Evolutionary conservation across 2,797 vertebrate species (phyloP).

Genomic region (Fundulus diaphanus): DNA sequence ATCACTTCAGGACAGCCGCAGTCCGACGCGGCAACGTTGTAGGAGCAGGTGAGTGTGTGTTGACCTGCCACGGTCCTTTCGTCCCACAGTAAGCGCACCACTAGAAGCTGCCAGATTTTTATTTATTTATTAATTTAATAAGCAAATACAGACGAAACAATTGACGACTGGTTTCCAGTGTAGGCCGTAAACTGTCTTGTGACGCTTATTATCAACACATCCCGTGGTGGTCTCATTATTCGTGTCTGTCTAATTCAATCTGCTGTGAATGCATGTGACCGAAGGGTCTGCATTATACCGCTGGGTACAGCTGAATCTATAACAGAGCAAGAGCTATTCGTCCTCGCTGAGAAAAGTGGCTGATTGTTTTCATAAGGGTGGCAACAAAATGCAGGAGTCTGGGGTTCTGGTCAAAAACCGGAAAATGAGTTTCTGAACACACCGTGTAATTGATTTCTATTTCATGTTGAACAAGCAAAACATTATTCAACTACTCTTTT

Average conservation of each 20-base stretch:
- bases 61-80: conserved; percentile 58
- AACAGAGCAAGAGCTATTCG: conserved; percentile 62
- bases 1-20: conserved; percentile 16
- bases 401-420: conserved; percentile 21
- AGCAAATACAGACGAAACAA: neutral
- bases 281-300: conserved; percentile 58
- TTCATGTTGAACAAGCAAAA: neutral
- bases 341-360: conserved; percentile 38
- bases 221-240: conserved; percentile 52
- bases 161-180: conserved; percentile 18
- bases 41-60: conserved; percentile 64
- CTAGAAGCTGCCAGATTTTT: conserved; percentile 61
- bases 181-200: conserved; percentile 24
- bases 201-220: conserved; percentile 51
- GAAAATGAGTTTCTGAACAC: neutral
- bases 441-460: neutral
- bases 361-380: conserved; percentile 35
- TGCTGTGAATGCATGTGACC: conserved; percentile 70
- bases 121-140: neutral
- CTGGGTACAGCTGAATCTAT: conserved; percentile 52
- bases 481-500: neutral
- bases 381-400: conserved; percentile 14
- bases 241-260: conserved; percentile 71
- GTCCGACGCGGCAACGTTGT: conserved; percentile 33
- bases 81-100: conserved; percentile 65